phyloP scores from a whole-genome alignment of 2,797 vertebrate genomes.

The Pogonophryne albipinna region DNA sequence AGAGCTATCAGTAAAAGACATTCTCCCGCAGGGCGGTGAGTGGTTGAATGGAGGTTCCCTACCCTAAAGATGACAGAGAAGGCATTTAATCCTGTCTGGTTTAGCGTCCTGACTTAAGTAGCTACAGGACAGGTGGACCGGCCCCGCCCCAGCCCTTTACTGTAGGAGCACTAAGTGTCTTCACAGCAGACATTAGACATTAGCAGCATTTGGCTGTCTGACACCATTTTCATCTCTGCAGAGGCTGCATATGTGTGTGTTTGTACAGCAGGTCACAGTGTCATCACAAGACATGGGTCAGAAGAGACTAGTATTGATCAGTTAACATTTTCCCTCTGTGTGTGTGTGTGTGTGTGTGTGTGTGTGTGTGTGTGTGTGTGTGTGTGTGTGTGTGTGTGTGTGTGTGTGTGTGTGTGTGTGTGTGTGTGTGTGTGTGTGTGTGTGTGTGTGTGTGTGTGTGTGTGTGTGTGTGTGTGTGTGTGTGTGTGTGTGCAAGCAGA shows the following conservation, averaged over 20 bases:
- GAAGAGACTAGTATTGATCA: conserved; percentile 96
- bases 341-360: not conserved
- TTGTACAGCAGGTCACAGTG: conserved; percentile 67
- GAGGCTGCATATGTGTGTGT: conserved; percentile 58
- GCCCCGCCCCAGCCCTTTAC: conserved; percentile 90
- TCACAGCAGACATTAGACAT: conserved; percentile 84
- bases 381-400: not conserved
- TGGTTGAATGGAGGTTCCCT: conserved; percentile 84
- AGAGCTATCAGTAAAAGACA: conserved; percentile 91
- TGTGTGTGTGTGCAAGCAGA: not conserved
- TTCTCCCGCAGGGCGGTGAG: conserved; percentile 82
- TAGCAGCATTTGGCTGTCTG: conserved; percentile 93
- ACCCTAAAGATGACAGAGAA: conserved; percentile 88
- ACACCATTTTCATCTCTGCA: conserved; percentile 94
- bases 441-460: too few relatives aligned
- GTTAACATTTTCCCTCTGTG: conserved; percentile 92
- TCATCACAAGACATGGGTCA: conserved; percentile 72
- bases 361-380: not conserved
- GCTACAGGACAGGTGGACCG: conserved; percentile 88
- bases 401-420: too few relatives aligned
- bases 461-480: conserved; percentile 1
- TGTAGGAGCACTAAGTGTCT: conserved; percentile 86
- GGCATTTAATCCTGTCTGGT: conserved; percentile 91
- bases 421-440: too few relatives aligned
- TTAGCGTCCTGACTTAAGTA: conserved; percentile 91